A percentile compares a stretch with the other conserved stretches of the same genome.
Evolutionary conservation across 1,140 invertebrate species (phyloP).

Genomic region (Apis florea): DNA sequence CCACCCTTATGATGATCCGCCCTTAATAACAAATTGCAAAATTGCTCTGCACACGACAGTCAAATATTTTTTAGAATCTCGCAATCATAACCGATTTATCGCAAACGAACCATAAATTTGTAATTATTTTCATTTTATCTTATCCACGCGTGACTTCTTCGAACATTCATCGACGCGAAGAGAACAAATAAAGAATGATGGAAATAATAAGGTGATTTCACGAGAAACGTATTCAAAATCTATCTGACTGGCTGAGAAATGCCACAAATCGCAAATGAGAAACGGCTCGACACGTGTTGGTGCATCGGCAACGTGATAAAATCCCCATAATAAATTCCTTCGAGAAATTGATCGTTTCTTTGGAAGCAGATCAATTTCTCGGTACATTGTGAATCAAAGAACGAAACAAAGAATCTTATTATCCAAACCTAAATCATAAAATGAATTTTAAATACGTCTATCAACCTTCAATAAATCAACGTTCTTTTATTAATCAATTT

Average conservation of each 20-base stretch:
- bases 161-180: no score
- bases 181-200: background rate
- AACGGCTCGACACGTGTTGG: conserved; percentile 1
- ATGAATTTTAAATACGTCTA: background rate
- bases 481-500: no score
- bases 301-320: background rate
- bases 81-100: background rate
- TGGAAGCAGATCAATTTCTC: background rate
- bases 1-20: no score
- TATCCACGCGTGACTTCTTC: background rate
- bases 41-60: no score
- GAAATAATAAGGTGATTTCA: conserved; percentile 6
- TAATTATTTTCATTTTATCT: background rate
- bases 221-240: background rate
- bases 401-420: background rate
- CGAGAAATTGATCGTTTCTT: background rate
- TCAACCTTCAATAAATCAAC: no score
- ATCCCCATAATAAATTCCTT: conserved; percentile 6
- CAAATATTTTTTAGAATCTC: background rate
- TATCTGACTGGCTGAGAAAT: background rate
- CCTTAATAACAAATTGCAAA: no score
- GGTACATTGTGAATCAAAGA: background rate
- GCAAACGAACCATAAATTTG: background rate
- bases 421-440: background rate
- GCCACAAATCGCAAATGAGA: background rate